Base-by-base conservation (phyloP, 2,113 vertebrate genomes). In the Malurus melanocephalus region DNA sequence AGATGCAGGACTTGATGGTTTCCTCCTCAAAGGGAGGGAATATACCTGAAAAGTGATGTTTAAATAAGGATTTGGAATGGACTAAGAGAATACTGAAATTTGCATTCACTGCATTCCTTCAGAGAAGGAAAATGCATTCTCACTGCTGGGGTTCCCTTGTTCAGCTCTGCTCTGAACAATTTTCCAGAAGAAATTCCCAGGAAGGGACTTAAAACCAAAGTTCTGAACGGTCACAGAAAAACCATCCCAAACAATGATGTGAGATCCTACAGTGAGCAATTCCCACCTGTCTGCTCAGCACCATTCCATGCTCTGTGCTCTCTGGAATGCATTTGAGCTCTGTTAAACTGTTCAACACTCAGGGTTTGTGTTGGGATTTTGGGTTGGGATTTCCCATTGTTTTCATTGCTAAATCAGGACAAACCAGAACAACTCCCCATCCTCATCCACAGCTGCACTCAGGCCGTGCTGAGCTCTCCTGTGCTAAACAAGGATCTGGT, bases 401-500 rank as follows among this genome's bases (percentile, higher is more conserved):
- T 11, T 11, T 38, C 38, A 38, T 38, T 38, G 38, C 38, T 38
- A 38, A 38, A 38, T 11, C 38, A 38, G 38, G 38, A 38, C 38
- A 38, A 38, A 38, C 10, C 10, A 38, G 38, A 38, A 38, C 38
- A 38, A 38, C 10, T 38, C 38, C 38, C 38, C 38, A 38, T 38
- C 38, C 38, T 38, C 38, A 38, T 4, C 38, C 11, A 11, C 38
- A 71, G 84, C 42, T 52, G 42, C n/a, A 16, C 28, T 22, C 55
- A 28, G 53, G 11, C 42, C 38, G 10, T 38, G 38, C 38, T 38
- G 38, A 38, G 38, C 38, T 38, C 38, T 38, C 27, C 52, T 53
- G 12, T 1, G 11, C 16, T 11, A 49, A 53, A 62, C 12, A 22
- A 35, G 2, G 1, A 1, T 1, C 22, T 8, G 16, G 0, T 0